Conservation (phyloP, 2,888 invertebrate species). For the Athetis lepigone region DNA sequence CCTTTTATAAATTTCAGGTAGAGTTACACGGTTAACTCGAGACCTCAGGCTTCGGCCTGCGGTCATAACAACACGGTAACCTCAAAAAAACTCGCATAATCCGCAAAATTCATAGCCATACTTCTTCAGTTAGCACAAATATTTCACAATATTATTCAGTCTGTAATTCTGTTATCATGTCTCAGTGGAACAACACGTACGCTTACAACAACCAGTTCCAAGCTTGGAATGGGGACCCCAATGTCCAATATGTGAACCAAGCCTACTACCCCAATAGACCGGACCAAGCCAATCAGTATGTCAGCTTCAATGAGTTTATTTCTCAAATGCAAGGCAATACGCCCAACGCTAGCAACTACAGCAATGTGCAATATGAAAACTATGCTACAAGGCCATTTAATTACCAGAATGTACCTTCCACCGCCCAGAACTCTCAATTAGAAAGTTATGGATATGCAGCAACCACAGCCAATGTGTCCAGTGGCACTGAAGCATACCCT, state of each 20-base stretch:
- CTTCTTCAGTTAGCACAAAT: constrained; percentile 58
- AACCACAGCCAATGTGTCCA: constrained; percentile 68
- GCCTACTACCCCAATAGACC: constrained; percentile 78
- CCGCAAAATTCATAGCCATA: constrained; percentile 58
- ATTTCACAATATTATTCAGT: constrained; percentile 75
- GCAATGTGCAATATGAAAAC: constrained; percentile 78
- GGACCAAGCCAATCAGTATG: constrained; percentile 82
- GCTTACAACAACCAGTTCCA: constrained; percentile 84
- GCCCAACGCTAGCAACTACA: constrained; percentile 71
- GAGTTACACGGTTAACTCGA: constrained; percentile 61
- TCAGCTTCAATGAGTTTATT: constrained; percentile 85
- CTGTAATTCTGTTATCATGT: constrained; percentile 74
- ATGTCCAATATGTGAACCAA: constrained; percentile 79
- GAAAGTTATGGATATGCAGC: constrained; percentile 74
- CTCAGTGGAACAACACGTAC: constrained; percentile 87
- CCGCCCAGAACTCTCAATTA: constrained; percentile 74
- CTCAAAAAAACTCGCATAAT: constrained; percentile 58
- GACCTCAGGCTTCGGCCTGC: constrained; percentile 88
- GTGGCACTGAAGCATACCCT: constrained; percentile 71
- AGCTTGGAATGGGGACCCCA: constrained; percentile 81
- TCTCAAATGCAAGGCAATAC: constrained; percentile 81
- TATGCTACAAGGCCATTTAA: constrained; percentile 78
- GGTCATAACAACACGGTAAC: constrained; percentile 71
- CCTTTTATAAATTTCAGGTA: constrained; percentile 73
- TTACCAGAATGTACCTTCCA: constrained; percentile 79